These are phyloP conservation scores for Centroberyx gerrardi DNA, from an alignment of 2,797 vertebrate species.

Conservation along the genomic window DNA sequence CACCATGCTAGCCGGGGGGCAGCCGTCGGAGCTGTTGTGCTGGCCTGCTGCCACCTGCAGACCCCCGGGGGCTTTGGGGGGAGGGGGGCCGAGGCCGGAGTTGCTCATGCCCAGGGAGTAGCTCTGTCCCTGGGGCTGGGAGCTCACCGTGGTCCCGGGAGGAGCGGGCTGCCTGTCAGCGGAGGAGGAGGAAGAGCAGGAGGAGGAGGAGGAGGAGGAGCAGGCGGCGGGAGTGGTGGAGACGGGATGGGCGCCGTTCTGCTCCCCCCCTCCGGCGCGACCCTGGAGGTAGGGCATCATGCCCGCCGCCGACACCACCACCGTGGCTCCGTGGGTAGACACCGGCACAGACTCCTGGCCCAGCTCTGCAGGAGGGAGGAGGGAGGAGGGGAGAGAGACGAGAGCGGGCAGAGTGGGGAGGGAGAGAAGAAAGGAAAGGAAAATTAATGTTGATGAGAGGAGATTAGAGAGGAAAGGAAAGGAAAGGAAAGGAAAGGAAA, in stretches of 20 bases:
- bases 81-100: slow-evolving; percentile 79
- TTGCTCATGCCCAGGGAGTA: slow-evolving; percentile 84
- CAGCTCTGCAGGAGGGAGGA: slow-evolving; percentile 70
- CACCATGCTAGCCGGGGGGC: slow-evolving; percentile 78
- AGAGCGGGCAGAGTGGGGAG: background rate
- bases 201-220: slow-evolving; percentile 55
- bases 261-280: slow-evolving; percentile 81
- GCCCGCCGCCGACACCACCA: slow-evolving; percentile 83
- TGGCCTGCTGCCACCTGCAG: slow-evolving; percentile 71
- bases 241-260: slow-evolving; percentile 65
- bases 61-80: slow-evolving; percentile 73
- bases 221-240: slow-evolving; percentile 58
- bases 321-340: slow-evolving; percentile 78
- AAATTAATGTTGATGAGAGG: background rate
- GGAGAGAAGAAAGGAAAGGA: background rate
- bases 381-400: background rate
- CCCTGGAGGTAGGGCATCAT: slow-evolving; percentile 88
- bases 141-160: slow-evolving; percentile 77
- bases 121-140: slow-evolving; percentile 80
- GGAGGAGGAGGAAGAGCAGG: slow-evolving; percentile 53
- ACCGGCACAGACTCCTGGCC: slow-evolving; percentile 81
- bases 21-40: slow-evolving; percentile 77
- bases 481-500: slow-evolving; percentile 22
- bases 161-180: slow-evolving; percentile 86
- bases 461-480: slow-evolving; percentile 23